Conservation (phyloP, 2,113 vertebrate species). For the Oncorhynchus keta region DNA sequence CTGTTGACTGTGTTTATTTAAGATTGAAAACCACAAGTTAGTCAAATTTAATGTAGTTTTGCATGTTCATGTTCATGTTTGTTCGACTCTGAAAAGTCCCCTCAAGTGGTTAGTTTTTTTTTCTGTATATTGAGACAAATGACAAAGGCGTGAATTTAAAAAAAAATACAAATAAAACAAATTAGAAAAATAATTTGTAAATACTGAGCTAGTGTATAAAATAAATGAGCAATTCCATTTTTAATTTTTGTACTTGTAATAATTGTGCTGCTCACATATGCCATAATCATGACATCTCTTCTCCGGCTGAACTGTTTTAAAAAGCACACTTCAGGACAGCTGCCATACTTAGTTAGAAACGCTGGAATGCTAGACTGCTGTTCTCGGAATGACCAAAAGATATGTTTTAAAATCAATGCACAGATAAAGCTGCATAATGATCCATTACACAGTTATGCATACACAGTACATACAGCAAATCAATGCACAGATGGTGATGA, state of each 20-base stretch:
- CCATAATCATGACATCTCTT: slow-evolving; percentile 64
- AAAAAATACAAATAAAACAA: slow-evolving; percentile 31
- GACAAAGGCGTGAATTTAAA: slow-evolving; percentile 29
- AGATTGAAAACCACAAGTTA: background rate
- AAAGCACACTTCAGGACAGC: slow-evolving; percentile 61
- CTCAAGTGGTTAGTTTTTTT: background rate
- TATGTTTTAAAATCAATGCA: slow-evolving; percentile 57
- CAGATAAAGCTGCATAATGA: slow-evolving; percentile 52
- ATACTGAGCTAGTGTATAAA: slow-evolving; percentile 69
- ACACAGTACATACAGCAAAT: slow-evolving; percentile 71
- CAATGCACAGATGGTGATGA: slow-evolving; percentile 68
- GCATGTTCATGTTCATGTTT: background rate
- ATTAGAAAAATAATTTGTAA: slow-evolving; percentile 72
- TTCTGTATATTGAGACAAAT: background rate
- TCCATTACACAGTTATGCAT: slow-evolving; percentile 71
- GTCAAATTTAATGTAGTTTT: background rate
- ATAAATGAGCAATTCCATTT: slow-evolving; percentile 64
- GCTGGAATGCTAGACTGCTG: slow-evolving; percentile 50
- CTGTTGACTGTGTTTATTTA: background rate
- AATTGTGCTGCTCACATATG: slow-evolving; percentile 68
- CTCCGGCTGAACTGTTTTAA: slow-evolving; percentile 45
- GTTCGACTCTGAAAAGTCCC: background rate
- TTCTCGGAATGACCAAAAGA: slow-evolving; percentile 48
- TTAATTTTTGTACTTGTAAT: slow-evolving; percentile 26
- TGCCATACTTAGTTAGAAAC: slow-evolving; percentile 54